A percentile compares a stretch with the other conserved stretches of the same genome.
Evolutionary conservation across 2,113 vertebrate genomes (phyloP).

Genomic region (Vulpes lagopus): DNA sequence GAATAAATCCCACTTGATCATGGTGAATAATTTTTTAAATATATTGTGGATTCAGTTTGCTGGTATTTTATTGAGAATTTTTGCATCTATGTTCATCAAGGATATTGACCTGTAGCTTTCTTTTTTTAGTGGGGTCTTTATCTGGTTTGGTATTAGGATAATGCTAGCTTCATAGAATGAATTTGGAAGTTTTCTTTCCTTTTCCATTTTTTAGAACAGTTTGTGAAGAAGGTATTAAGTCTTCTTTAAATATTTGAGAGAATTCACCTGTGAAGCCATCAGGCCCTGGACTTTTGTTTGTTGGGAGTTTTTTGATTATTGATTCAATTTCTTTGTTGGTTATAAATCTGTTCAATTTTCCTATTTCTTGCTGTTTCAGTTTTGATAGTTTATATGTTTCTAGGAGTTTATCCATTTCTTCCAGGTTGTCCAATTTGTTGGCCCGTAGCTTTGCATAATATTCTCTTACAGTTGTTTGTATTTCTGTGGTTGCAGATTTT

Average conservation of each 20-base stretch:
- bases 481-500: neutral
- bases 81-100: neutral
- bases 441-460: neutral
- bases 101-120: neutral
- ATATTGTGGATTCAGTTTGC: neutral
- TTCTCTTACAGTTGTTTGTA: neutral
- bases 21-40: neutral
- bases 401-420: neutral
- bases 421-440: neutral
- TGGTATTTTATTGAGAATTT: neutral
- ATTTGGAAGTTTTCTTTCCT: neutral
- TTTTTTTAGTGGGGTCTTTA: neutral
- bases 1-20: neutral
- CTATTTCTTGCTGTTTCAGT: neutral
- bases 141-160: neutral
- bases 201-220: neutral
- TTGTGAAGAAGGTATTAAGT: neutral
- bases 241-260: neutral
- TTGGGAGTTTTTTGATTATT: neutral
- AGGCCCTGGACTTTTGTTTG: neutral
- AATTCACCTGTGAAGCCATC: neutral
- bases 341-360: neutral
- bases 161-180: neutral
- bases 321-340: neutral
- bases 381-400: neutral